Evolutionary conservation across 2,113 vertebrate genomes (phyloP).

Genomic region (Guaruba guarouba): DNA sequence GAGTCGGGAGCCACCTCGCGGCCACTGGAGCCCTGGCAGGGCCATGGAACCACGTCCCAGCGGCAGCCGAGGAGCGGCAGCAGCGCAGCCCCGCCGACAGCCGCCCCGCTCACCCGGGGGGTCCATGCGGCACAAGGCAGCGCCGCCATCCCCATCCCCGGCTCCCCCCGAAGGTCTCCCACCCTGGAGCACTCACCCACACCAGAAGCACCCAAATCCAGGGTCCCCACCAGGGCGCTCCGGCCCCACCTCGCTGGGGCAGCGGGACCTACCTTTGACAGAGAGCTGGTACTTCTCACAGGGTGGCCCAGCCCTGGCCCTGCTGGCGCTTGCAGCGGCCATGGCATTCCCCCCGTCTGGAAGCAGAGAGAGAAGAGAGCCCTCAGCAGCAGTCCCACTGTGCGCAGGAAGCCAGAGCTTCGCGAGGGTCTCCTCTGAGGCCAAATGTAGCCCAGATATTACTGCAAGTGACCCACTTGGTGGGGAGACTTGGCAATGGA

Average conservation of each 20-base stretch:
- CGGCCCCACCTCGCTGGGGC: not conserved
- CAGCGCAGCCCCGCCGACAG: rapidly evolving
- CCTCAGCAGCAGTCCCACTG: not conserved
- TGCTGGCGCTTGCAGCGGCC: slow-evolving; percentile 88
- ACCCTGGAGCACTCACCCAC: rapidly evolving
- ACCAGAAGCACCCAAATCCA: rapidly evolving
- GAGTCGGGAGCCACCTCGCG: slow-evolving; percentile 35
- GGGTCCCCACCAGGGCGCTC: rapidly evolving
- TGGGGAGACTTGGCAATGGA: rapidly evolving
- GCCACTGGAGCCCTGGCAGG: not conserved
- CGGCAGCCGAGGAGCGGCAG: rapidly evolving
- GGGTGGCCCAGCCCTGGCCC: slow-evolving; percentile 76
- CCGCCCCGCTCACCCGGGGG: rapidly evolving
- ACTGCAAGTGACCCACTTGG: rapidly evolving
- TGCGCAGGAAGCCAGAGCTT: rapidly evolving
- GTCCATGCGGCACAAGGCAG: rapidly evolving
- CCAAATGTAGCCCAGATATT: rapidly evolving
- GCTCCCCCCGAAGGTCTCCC: not conserved
- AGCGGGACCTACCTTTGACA: slow-evolving; percentile 83
- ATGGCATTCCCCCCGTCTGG: slow-evolving; percentile 86
- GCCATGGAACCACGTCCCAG: not conserved
- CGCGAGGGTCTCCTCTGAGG: too few species aligned
- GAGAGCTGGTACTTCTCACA: slow-evolving; percentile 88
- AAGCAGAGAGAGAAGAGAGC: slow-evolving; percentile 44
- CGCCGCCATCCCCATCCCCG: rapidly evolving